phyloP scores from a whole-genome alignment of 2,797 vertebrate species.

The Lerista edwardsae region DNA sequence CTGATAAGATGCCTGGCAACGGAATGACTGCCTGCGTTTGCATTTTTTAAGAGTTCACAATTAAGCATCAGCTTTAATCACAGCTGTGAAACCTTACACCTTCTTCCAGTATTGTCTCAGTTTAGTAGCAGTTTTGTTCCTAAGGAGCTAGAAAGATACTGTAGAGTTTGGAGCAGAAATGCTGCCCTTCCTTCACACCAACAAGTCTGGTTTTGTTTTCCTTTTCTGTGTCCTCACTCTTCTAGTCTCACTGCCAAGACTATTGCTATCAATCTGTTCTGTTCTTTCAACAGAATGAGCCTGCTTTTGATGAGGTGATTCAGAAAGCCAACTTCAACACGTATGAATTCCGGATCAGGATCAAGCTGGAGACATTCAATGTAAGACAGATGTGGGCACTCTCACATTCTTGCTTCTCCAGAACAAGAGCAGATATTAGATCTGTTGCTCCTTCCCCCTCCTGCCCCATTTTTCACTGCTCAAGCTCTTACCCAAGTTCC shows the following conservation, averaged over 20 bases:
- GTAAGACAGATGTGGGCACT: conserved; percentile 79
- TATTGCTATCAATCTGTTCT: conserved; percentile 9
- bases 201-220: background rate
- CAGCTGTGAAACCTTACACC: background rate
- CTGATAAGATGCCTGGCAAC: conserved; percentile 49
- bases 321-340: conserved; percentile 93
- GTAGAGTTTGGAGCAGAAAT: background rate
- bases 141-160: background rate
- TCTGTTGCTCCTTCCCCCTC: no score
- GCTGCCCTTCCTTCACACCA: background rate
- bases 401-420: no score
- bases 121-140: background rate
- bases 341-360: conserved; percentile 88
- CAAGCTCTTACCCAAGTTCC: no score
- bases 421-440: no score
- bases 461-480: no score
- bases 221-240: background rate
- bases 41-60: background rate
- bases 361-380: conserved; percentile 96
- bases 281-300: conserved; percentile 85
- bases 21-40: conserved; percentile 34
- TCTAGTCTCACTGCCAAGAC: background rate
- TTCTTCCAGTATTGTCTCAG: background rate
- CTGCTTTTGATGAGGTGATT: conserved; percentile 92
- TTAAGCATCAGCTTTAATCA: conserved; percentile 20